Evolutionary conservation across 2,888 invertebrate genomes (phyloP).

Genomic region (Eretmocerus hayati): DNA sequence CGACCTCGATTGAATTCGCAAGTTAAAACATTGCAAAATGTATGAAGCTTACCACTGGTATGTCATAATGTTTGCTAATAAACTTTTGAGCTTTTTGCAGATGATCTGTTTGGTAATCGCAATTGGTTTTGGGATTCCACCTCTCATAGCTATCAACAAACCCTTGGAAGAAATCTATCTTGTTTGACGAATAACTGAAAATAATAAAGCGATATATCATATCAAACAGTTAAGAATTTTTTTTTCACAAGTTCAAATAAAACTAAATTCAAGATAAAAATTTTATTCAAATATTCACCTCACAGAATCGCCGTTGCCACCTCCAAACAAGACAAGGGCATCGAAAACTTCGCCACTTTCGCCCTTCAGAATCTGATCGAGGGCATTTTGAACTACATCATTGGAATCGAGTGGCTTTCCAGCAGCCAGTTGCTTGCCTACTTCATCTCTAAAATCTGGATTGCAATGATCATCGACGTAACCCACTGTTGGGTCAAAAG

Average conservation of each 20-base stretch:
- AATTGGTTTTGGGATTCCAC: slow-evolving; percentile 46
- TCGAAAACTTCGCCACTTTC: slow-evolving; percentile 60
- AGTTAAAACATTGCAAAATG: neutral
- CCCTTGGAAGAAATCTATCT: slow-evolving; percentile 42
- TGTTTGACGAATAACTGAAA: slow-evolving; percentile 49
- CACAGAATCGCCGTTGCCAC: slow-evolving; percentile 61
- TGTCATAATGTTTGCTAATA: slow-evolving; percentile 57
- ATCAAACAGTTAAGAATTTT: neutral
- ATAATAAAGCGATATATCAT: neutral
- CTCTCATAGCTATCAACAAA: slow-evolving; percentile 42
- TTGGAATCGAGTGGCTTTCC: slow-evolving; percentile 46
- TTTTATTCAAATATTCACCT: slow-evolving; percentile 36
- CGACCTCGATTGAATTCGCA: too few relatives aligned
- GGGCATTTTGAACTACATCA: slow-evolving; percentile 52
- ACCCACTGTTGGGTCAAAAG: slow-evolving; percentile 51
- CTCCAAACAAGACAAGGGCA: slow-evolving; percentile 65
- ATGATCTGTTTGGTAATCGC: slow-evolving; percentile 30
- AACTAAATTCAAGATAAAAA: neutral
- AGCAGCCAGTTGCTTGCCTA: slow-evolving; percentile 58
- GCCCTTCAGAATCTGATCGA: slow-evolving; percentile 58
- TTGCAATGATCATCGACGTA: slow-evolving; percentile 46
- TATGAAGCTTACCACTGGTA: slow-evolving; percentile 50
- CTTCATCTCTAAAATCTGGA: slow-evolving; percentile 52
- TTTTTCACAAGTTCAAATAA: too few relatives aligned
- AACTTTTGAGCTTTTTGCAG: slow-evolving; percentile 33